These are phyloP conservation scores for Melanotaenia nigrans DNA, from an alignment of 2,797 vertebrate species.

Conservation along the genomic window DNA sequence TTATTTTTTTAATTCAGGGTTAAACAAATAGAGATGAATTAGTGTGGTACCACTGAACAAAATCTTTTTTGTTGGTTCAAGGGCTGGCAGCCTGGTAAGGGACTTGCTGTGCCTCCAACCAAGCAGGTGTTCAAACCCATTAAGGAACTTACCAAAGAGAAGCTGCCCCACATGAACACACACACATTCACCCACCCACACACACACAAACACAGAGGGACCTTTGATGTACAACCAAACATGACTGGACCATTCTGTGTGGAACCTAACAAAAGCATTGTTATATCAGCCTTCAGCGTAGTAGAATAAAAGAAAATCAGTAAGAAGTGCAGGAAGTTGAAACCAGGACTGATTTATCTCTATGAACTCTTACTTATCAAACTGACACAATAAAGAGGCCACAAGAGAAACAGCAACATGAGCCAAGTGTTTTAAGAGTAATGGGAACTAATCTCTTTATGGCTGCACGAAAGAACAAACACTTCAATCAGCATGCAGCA, in stretches of 20 bases:
- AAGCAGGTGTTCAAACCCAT: constrained; percentile 34
- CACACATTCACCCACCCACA: constrained; percentile 9
- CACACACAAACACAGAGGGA: constrained; percentile 4
- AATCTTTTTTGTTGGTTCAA: constrained; percentile 27
- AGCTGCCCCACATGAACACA: neutral
- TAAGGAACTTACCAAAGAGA: constrained; percentile 2
- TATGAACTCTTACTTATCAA: neutral
- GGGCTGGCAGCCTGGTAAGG: constrained; percentile 4
- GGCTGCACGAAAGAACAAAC: constrained; percentile 45
- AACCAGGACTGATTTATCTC: neutral
- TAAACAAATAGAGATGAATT: constrained; percentile 23
- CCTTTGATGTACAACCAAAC: constrained; percentile 25
- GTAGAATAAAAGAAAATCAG: constrained; percentile 6
- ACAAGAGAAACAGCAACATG: constrained; percentile 24
- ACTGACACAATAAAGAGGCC: neutral
- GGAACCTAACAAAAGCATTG: neutral
- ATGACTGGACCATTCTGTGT: constrained; percentile 44
- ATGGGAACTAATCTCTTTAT: constrained; percentile 46
- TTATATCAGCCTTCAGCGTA: neutral
- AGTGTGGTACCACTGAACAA: constrained; percentile 20
- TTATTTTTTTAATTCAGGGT: neutral
- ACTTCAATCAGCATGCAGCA: constrained; percentile 18
- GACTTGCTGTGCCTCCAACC: constrained; percentile 28
- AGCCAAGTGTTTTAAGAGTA: constrained; percentile 19
- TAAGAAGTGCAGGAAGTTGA: neutral